Evolutionary conservation across 2,797 vertebrate species (phyloP), one percentile per base, ranked within the genome.

Genomic region (Eutrigla gurnardus): DNA sequence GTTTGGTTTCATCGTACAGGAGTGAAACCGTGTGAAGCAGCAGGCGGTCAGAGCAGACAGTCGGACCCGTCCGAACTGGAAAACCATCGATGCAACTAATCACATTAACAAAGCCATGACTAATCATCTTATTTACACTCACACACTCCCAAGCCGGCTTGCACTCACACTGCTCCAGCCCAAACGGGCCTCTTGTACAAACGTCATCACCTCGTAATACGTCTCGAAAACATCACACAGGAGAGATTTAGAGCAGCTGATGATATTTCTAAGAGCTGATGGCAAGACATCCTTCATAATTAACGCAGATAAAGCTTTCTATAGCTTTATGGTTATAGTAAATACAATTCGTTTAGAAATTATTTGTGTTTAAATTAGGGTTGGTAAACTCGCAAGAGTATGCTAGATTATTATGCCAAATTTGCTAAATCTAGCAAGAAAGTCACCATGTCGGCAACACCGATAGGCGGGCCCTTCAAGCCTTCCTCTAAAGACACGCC

Each of bases 1-100:
- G 10, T 78, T 54, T 54, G 47, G 33, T 55, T 61, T 70, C 55
- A 64, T 46, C 69, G 4, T 17, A 61, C n/a, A 43, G 14, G 6
- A n/a, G 39, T 18, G 14, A 59, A 53, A 66, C 42, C 18, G 57
- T 60, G 42, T 18, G 13, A 1, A 6, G 25, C 52, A 54, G 14
- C 33, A 17, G 14, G n/a, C n/a, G 8, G 52, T 54, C 32, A 35
- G 14, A 55, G 53, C 53, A 14, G 39, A 60, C 18, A 43, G 14
- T 60, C 43, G 58, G 58, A 32, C 11, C 14, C 14, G 7, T 18
- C 39, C 25, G 40, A 7, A 25, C 12, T 32, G 37, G 2, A 39
- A 39, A 18, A 58, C 17, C 7, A 60, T 14, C 32, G 6, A 13
- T 60, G 58, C 43, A 25, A 60, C 12, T 32, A 25, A 43, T 14